Conservation (phyloP, 92 coral and sea anemone genomes). For the Nematostella vectensis region DNA sequence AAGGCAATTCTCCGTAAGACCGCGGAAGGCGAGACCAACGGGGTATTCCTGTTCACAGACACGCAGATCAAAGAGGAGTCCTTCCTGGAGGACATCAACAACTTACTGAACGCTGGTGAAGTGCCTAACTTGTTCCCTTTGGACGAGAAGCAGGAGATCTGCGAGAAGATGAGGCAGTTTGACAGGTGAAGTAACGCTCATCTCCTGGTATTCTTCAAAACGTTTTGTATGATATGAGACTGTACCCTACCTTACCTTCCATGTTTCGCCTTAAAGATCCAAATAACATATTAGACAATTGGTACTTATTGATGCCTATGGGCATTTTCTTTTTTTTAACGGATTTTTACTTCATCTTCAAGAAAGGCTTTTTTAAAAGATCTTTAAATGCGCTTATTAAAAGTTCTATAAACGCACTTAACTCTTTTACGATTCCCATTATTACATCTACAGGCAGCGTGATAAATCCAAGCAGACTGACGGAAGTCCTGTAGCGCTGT, state of each 20-base stretch:
- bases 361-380: too few relatives aligned
- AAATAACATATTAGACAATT: too few relatives aligned
- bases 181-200: slow-evolving; percentile 66
- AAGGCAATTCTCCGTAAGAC: slow-evolving; percentile 93
- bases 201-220: too few relatives aligned
- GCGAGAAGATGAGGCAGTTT: slow-evolving; percentile 89
- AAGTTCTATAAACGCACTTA: too few relatives aligned
- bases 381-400: too few relatives aligned
- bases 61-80: slow-evolving; percentile 99
- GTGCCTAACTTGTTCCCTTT: slow-evolving; percentile 92
- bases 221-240: too few relatives aligned
- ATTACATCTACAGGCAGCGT: slow-evolving; percentile 84
- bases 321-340: too few relatives aligned
- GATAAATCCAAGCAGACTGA: slow-evolving; percentile 99
- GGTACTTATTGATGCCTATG: too few relatives aligned
- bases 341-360: too few relatives aligned
- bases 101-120: slow-evolving; percentile 94
- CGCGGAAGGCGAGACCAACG: slow-evolving; percentile 94
- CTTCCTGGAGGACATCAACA: slow-evolving; percentile 93
- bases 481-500: slow-evolving; percentile 93
- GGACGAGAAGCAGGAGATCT: slow-evolving; percentile 97
- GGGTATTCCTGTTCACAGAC: slow-evolving; percentile 95
- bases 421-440: too few relatives aligned
- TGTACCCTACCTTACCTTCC: too few relatives aligned
- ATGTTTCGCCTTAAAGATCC: too few relatives aligned